Base-by-base conservation (phyloP, 2,113 vertebrate species). In the Stictonetta naevosa region DNA sequence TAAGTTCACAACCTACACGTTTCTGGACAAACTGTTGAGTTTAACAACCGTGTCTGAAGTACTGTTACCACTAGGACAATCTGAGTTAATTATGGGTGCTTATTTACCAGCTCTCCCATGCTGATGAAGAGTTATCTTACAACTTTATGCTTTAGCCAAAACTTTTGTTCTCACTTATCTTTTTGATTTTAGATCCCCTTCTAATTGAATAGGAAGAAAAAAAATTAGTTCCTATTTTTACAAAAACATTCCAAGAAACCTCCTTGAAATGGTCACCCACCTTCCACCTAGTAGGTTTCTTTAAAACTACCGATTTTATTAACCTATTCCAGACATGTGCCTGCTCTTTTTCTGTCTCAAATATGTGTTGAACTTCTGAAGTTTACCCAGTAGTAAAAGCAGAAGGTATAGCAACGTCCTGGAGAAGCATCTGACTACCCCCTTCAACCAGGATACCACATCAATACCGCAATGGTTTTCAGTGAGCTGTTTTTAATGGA, bases 311-410 rank as follows among this genome's bases (percentile, higher is more conserved):
- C 86, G 93, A 87, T 84, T 83, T 83, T 88, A 86, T 86, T 72
- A 95, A 95, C 96, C 94, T 88, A 86, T 63, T 83, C 69, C 93
- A 77, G 96, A 95, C 85, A 81, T 17, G 55, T 83, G 92, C 44
- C 95, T 94, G 91, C 73, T 97, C 85, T 96, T 96, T 97, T 96
- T 88, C 87, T 56, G 93, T 93, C 97, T 97, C 95, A 96, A 97
- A 95, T 96, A 90, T 9, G 5, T 55, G 80, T 38, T 79, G 92
- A 95, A 96, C 96, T 97, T 97, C 52, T 88, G 88, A 78, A 97
- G 96, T 91, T 96, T 95, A 87, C 28, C 88, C 90, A 90, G 81
- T 95, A 93, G 95, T 69, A 83, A 93, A 93, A 84, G 88, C 86
- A 86, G 80, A 81, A 95, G 63, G 83, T 50, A 73, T 36, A 86